Evolutionary conservation across 2,888 invertebrate genomes (phyloP), one percentile per base, ranked within the genome.

Genomic region (Meganola albula): DNA sequence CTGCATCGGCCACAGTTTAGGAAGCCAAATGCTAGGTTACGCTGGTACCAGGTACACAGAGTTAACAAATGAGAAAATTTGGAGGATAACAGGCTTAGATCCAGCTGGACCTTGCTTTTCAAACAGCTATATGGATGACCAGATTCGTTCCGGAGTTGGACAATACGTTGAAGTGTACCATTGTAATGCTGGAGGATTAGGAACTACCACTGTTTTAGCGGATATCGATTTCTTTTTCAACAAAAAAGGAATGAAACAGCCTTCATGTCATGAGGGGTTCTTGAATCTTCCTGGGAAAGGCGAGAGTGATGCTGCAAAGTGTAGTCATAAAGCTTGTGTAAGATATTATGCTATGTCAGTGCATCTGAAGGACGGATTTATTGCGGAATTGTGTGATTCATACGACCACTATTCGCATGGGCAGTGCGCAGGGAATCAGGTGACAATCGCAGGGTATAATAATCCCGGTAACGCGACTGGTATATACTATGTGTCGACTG

Each of bases 141-240:
- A 88, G 37, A 66, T 90, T 1, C 73, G 88, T 36, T 76, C 82
- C 18, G 80, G 83, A 2, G 87, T 90, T 10, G 90, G 88, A 0
- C 63, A 76, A 3, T 88, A 89, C 50, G 90, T 90, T 0, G 90
- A 90, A 60, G 83, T 88, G 0, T 83, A 89, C 42, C 90, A 90
- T 56, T 90, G 90, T 4, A 89, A 89, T 41, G 86, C 85, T 23
- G 89, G 88, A 2, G 80, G 79, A 0, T 60, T 88, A 7, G 88
- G 88, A 1, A 84, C 87, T 0, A 83, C 75, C 1, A 68, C 77
- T 13, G 82, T 87, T 0, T 50, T 89, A 10, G 90, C 87, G 12
- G 88, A 88, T 38, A 75, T 77, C 0, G 90, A 90, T 50, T 89
- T 90, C 63, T 89, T 83, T 51, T 84, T 89, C 6, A 89, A 90